Evolutionary conservation across 2,797 vertebrate species (phyloP), one percentile per base, ranked within the genome.

Genomic region (Notoglanidium macrostoma): DNA sequence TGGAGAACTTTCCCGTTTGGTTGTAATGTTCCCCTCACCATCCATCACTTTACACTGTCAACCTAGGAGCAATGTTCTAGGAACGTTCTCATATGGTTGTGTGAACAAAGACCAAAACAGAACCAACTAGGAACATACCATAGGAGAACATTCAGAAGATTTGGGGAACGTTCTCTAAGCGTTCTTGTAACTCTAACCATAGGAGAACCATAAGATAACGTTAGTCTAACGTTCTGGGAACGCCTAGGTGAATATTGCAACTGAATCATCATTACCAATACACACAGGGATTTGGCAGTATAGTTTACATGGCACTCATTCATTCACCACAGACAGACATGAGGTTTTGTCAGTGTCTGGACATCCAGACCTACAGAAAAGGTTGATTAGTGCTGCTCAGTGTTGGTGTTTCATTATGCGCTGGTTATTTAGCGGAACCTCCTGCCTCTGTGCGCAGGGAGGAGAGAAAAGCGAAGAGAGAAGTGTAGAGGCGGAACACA

Each of bases 351-450:
- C 29, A 55, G 54, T 35, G 73, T 29, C 46, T 17, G 21, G 32
- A 67, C 19, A 2, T 49, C 17, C 57, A 46, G 55, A 61, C 21
- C 35, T 49, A 46, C 23, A 81, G 59, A 21, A 67, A 49, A 78
- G 3, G 61, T 40, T 70, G 29, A 70, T 83, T 72, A 77, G 17
- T n/a, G 40, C 29, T n/a, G 40, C 29, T 23, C 46, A 40, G 46
- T 84, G 90, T 85, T 89, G 83, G 76, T 77, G 85, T 88, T 91
- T 91, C 87, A 91, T 91, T 89, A 87, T 73, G 51, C 21, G 15
- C 57, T 32, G 79, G 44, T 67, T 77, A 68, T 57, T 57, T 78
- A 61, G 23, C n/a, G 68, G 83, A 80, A 77, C 80, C 85, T 85
- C 87, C 87, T 72, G 59, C 67, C 85, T 80, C 85, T 78, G 73